Evolutionary conservation across 30 jellyfish, hydroid and myxozoan species (phyloP).

Genomic region (Mastigias papua): DNA sequence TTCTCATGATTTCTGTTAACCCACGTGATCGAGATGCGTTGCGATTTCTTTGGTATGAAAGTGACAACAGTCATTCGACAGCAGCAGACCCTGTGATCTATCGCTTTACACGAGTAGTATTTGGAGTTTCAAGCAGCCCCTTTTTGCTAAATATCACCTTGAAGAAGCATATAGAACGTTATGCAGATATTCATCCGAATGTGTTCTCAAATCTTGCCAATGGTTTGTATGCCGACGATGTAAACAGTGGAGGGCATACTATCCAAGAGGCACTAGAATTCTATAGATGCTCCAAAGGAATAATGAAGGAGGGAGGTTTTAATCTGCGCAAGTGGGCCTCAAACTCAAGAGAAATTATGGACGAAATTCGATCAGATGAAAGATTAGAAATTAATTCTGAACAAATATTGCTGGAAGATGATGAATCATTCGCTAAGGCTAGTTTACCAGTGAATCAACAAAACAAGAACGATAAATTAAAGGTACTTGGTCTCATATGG

Average conservation of each 20-base stretch:
- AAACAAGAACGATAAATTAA: too few relatives aligned
- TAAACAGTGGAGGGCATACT: conserved; percentile 5
- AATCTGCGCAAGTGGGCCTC: conserved; percentile 1
- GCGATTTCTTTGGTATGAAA: neutral
- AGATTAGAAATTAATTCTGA: too few relatives aligned
- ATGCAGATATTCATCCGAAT: neutral
- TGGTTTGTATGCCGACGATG: neutral
- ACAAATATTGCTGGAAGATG: too few relatives aligned
- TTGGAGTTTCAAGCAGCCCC: conserved; percentile 16
- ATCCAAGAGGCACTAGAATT: neutral
- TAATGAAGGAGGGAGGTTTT: conserved; percentile 1
- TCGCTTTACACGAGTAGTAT: neutral
- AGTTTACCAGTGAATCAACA: too few relatives aligned
- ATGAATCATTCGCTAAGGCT: too few relatives aligned
- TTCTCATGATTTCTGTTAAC: neutral
- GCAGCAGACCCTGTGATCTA: neutral
- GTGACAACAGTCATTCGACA: neutral
- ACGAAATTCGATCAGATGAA: too few relatives aligned
- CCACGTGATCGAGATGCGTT: neutral
- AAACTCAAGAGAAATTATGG: too few relatives aligned
- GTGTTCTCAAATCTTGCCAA: neutral
- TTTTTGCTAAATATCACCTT: conserved; percentile 2
- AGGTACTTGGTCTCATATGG: too few relatives aligned
- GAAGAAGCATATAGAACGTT: conserved; percentile 2
- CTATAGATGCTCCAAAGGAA: neutral